Percentiles rank a stretch among this genome's conserved stretches.
Evolutionary conservation across 1,140 invertebrate genomes (phyloP).

Genomic region (Cotesia vestalis): DNA sequence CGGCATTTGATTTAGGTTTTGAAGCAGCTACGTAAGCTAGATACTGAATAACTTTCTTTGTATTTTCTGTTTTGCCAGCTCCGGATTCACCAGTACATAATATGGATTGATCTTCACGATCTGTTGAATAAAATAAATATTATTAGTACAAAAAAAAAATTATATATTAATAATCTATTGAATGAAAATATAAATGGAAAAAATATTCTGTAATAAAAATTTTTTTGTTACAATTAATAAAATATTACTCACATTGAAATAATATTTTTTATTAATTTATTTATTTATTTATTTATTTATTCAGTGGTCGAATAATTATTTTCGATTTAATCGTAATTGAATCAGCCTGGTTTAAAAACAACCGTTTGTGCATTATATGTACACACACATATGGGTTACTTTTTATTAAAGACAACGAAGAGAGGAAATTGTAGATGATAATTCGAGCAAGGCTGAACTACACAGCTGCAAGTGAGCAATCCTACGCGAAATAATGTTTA

Average conservation of each 20-base stretch:
- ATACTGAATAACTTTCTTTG: conserved; percentile 99
- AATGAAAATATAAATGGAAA: too few species aligned
- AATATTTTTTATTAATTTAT: too few species aligned
- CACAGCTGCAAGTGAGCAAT: conserved; percentile 14
- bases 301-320: background rate
- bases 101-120: conserved; percentile 99
- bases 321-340: background rate
- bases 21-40: conserved; percentile 97
- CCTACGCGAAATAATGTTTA: conserved; percentile 30
- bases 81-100: conserved; percentile 99
- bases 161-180: background rate
- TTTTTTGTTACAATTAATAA: too few species aligned
- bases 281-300: background rate
- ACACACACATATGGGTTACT: background rate
- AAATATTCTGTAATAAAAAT: too few species aligned
- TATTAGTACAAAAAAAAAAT: background rate
- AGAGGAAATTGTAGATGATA: conserved; percentile 11
- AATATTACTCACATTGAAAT: too few species aligned
- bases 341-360: background rate
- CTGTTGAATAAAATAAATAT: conserved; percentile 68
- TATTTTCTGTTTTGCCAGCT: conserved; percentile 99
- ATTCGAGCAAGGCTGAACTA: conserved; percentile 21
- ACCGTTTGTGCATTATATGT: background rate
- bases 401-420: conserved; percentile 2
- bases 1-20: conserved; percentile 91